Evolutionary conservation across 2,797 vertebrate genomes (phyloP).

Genomic region (Platyrinchus mystaceus): DNA sequence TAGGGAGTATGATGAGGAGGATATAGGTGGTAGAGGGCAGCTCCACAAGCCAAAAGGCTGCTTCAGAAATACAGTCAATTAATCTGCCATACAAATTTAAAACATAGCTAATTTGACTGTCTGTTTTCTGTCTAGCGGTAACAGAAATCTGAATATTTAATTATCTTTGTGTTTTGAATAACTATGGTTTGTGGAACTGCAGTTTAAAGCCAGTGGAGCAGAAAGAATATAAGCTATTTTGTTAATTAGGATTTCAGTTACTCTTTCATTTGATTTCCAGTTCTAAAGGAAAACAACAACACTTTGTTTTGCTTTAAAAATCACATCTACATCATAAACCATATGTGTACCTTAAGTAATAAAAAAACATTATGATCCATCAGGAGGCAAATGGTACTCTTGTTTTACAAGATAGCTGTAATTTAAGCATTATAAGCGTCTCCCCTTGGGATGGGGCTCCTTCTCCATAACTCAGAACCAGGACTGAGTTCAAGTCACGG

Average conservation of each 20-base stretch:
- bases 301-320: not conserved
- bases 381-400: not conserved
- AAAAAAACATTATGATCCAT: not conserved
- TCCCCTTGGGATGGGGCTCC: not conserved
- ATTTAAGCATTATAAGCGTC: not conserved
- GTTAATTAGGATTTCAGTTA: not conserved
- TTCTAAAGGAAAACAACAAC: not conserved
- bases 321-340: not conserved
- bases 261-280: not conserved
- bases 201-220: not conserved
- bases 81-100: not conserved
- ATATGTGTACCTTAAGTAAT: not conserved
- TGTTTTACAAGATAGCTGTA: not conserved
- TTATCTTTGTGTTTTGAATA: no score
- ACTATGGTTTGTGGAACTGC: no score
- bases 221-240: not conserved
- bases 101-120: no score
- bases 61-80: not conserved
- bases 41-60: not conserved
- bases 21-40: not conserved
- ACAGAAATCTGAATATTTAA: no score
- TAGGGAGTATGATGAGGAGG: not conserved
- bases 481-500: not conserved
- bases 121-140: no score
- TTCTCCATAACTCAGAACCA: not conserved